Percentiles rank a stretch among this genome's conserved stretches.
Conservation (phyloP, 2,113 vertebrate genomes). For the Rostratula benghalensis region DNA sequence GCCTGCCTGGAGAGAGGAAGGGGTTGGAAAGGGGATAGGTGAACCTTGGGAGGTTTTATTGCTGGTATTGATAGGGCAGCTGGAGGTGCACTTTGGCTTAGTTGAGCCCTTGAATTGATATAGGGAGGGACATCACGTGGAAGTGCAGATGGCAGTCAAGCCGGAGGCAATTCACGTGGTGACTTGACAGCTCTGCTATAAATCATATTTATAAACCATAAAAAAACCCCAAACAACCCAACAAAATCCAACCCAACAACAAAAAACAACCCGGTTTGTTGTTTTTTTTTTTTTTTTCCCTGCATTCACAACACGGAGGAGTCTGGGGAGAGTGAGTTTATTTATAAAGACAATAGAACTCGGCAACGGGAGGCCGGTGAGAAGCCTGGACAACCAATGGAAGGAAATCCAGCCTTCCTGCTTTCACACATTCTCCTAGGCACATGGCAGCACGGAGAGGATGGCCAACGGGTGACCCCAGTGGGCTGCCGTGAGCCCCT, state of each 20-base stretch:
- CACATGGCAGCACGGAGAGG: background rate
- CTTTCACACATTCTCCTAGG: background rate
- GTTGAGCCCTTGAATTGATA: background rate
- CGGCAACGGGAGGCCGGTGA: background rate
- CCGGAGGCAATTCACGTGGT: fast-evolving
- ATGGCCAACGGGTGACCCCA: background rate
- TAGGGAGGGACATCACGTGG: background rate
- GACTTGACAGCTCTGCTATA: background rate
- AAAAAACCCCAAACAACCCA: too few relatives aligned
- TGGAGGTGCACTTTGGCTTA: background rate
- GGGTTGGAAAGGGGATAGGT: background rate
- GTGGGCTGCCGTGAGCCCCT: too few relatives aligned
- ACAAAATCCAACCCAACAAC: too few relatives aligned
- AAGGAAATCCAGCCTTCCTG: background rate
- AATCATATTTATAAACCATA: background rate
- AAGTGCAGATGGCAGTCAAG: background rate
- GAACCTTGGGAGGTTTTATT: background rate
- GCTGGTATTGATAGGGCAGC: background rate
- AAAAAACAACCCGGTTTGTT: too few relatives aligned
- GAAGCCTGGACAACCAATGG: background rate
- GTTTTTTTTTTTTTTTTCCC: too few relatives aligned
- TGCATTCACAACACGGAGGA: background rate
- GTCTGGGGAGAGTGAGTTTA: background rate
- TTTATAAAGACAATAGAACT: background rate
- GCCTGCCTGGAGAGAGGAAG: background rate